phyloP scores from a whole-genome alignment of 2,888 invertebrate species.

The Tachina grossa region DNA sequence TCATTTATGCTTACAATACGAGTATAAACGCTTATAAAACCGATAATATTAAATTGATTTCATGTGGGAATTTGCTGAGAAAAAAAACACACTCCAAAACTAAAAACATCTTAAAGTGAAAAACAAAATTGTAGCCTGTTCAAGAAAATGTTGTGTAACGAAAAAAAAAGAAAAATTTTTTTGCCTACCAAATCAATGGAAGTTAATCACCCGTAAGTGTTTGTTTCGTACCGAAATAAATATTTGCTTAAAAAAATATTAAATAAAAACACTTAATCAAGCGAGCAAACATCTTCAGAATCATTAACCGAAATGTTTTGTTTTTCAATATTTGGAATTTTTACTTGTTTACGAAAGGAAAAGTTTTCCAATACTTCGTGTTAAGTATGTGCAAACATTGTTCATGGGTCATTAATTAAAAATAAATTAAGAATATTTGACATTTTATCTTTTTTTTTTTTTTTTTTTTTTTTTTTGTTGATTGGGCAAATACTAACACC shows the following conservation, averaged over 20 bases:
- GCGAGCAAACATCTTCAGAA: slow-evolving; percentile 26
- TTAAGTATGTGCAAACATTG: background rate
- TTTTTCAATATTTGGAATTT: slow-evolving; percentile 8
- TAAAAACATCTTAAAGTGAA: slow-evolving; percentile 26
- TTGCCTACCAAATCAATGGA: slow-evolving; percentile 55
- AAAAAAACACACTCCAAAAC: slow-evolving; percentile 29
- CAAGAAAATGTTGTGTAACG: slow-evolving; percentile 46
- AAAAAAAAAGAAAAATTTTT: slow-evolving; percentile 34
- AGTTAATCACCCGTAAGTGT: slow-evolving; percentile 47
- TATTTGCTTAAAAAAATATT: slow-evolving; percentile 12
- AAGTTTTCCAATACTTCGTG: slow-evolving; percentile 26
- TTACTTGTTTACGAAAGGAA: slow-evolving; percentile 16
- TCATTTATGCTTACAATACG: slow-evolving; percentile 59
- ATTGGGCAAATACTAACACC: background rate
- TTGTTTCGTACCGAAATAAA: slow-evolving; percentile 14
- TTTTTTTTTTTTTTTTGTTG: too few relatives aligned
- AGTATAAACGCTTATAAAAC: slow-evolving; percentile 57
- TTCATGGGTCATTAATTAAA: slow-evolving; percentile 49
- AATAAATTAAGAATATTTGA: slow-evolving; percentile 46
- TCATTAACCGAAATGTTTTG: slow-evolving; percentile 13
- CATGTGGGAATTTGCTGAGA: slow-evolving; percentile 68
- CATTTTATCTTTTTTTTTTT: slow-evolving; percentile 17
- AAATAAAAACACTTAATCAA: slow-evolving; percentile 10
- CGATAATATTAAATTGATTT: slow-evolving; percentile 70
- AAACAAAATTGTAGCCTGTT: slow-evolving; percentile 19